Percentiles rank a stretch among this genome's conserved stretches.
Evolutionary conservation across 2,113 vertebrate genomes (phyloP).

Genomic region (Notothenia coriiceps): DNA sequence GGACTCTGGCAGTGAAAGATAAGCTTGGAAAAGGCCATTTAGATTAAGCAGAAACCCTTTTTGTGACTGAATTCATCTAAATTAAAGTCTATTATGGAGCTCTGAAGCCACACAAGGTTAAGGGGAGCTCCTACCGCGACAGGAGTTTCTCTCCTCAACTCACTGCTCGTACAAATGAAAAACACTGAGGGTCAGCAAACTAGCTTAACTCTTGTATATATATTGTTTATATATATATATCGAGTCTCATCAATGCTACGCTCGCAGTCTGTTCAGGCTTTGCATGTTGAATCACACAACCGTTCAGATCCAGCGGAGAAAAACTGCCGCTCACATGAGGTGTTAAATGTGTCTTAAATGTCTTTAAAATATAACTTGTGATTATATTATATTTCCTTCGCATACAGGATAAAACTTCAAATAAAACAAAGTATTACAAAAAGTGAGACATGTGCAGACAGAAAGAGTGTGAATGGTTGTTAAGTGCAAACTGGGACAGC

Average conservation of each 20-base stretch:
- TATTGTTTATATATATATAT: background rate
- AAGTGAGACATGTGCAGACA: background rate
- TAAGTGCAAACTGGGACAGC: slow-evolving; percentile 17
- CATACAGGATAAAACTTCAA: background rate
- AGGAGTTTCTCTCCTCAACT: slow-evolving; percentile 11
- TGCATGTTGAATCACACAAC: slow-evolving; percentile 1
- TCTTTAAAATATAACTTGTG: background rate
- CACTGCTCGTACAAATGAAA: slow-evolving; percentile 11
- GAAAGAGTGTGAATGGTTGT: slow-evolving; percentile 3
- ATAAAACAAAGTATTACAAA: background rate
- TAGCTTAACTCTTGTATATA: background rate
- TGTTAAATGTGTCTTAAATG: slow-evolving; percentile 1
- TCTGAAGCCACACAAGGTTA: background rate
- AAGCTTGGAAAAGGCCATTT: slow-evolving; percentile 8
- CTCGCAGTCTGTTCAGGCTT: background rate
- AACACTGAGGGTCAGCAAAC: slow-evolving; percentile 8
- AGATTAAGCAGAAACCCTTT: slow-evolving; percentile 1
- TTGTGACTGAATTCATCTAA: slow-evolving; percentile 15
- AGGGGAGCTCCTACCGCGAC: background rate
- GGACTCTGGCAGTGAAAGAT: background rate
- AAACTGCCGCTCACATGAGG: slow-evolving; percentile 2
- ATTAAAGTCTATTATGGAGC: slow-evolving; percentile 29
- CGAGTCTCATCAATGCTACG: background rate
- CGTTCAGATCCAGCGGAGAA: slow-evolving; percentile 1
- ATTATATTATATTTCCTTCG: background rate